Evolutionary conservation across 2,888 invertebrate species (phyloP).

Genomic region (Neocrepidodera transversa): DNA sequence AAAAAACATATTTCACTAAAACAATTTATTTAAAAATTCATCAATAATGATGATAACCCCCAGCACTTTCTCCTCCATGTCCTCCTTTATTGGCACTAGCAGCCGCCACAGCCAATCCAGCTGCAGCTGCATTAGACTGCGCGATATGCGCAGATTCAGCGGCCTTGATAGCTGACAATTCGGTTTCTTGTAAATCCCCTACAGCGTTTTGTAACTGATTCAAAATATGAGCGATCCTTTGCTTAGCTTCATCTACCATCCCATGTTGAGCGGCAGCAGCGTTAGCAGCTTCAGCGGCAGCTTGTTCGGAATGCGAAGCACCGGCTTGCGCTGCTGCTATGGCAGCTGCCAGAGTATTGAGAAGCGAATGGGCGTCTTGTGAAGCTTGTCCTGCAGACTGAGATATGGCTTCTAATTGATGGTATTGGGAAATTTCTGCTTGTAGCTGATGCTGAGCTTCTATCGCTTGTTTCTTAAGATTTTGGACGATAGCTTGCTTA

Average conservation of each 20-base stretch:
- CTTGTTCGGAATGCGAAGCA: constrained; percentile 38
- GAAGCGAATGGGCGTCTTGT: constrained; percentile 70
- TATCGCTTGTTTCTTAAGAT: constrained; percentile 72
- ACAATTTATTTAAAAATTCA: not conserved
- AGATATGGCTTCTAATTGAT: constrained; percentile 72
- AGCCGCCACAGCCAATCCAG: constrained; percentile 42
- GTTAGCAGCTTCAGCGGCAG: constrained; percentile 40
- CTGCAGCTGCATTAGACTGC: constrained; percentile 74
- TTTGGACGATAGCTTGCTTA: constrained; percentile 60
- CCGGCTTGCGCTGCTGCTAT: constrained; percentile 57
- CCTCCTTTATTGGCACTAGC: constrained; percentile 37
- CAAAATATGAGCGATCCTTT: constrained; percentile 68
- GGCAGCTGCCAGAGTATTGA: constrained; percentile 74
- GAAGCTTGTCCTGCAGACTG: constrained; percentile 72
- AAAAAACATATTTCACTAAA: too few relatives aligned
- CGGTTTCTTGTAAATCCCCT: constrained; percentile 74
- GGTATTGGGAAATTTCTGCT: constrained; percentile 72
- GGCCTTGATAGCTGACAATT: constrained; percentile 71
- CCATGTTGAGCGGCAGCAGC: constrained; percentile 43
- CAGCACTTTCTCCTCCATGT: not conserved
- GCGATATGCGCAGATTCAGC: constrained; percentile 72
- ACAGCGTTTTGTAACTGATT: constrained; percentile 73
- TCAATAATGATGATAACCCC: constrained; percentile 8
- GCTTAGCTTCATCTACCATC: constrained; percentile 65
- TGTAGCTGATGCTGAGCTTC: constrained; percentile 71